These are phyloP conservation scores for Noctilio leporinus DNA, from an alignment of 2,113 vertebrate species.

Conservation along the genomic window DNA sequence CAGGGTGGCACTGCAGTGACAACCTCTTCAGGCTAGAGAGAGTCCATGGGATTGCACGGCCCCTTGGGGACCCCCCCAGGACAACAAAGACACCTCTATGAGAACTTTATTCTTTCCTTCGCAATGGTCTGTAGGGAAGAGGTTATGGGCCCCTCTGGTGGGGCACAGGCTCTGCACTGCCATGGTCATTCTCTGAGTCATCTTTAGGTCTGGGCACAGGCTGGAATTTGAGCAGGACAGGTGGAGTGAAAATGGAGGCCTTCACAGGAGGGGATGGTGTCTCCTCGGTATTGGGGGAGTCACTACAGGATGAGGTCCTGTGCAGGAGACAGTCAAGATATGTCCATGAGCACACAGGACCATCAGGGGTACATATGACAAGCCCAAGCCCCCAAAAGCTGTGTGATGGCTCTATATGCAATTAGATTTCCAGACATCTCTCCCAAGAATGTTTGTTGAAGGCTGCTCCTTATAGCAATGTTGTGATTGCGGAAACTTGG, in stretches of 20 bases:
- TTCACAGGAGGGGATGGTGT: neutral
- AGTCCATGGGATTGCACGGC: neutral
- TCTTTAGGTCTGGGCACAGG: conserved; percentile 34
- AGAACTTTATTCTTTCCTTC: conserved; percentile 52
- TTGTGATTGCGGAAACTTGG: neutral
- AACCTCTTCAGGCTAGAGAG: neutral
- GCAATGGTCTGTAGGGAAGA: neutral
- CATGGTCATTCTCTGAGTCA: conserved; percentile 44
- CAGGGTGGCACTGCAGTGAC: neutral
- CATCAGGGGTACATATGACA: neutral
- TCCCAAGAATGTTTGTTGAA: neutral
- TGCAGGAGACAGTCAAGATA: neutral
- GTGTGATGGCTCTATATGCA: neutral
- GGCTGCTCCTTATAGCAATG: neutral
- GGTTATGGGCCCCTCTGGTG: neutral
- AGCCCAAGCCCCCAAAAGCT: neutral
- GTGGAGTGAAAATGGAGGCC: conserved; percentile 42
- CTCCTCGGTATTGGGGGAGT: neutral
- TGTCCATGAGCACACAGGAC: neutral
- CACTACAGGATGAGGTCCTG: conserved; percentile 12
- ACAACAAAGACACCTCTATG: neutral
- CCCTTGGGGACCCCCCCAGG: neutral
- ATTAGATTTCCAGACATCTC: neutral
- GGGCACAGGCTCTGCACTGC: neutral
- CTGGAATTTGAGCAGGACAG: conserved; percentile 64